Percentiles rank a stretch among this genome's conserved stretches.
Conservation (phyloP, 1,140 invertebrate genomes). For the Lucilia cuprina region DNA sequence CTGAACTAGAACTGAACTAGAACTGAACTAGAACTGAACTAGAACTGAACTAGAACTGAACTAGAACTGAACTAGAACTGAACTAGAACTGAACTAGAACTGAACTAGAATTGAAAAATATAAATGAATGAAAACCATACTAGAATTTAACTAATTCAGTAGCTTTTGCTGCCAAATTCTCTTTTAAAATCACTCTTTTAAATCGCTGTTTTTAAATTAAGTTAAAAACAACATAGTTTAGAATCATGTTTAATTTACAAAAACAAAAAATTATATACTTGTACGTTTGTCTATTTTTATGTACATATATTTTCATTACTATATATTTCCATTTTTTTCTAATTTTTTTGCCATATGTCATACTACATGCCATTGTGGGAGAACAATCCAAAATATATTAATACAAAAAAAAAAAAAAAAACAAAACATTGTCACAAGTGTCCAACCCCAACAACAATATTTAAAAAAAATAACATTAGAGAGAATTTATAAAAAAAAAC, state of each 20-base stretch:
- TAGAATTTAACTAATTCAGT: too few relatives aligned
- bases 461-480: background rate
- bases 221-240: conserved; percentile 8
- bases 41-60: too few relatives aligned
- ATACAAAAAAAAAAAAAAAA: background rate
- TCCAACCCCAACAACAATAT: conserved; percentile 21
- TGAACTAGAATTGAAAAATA: too few relatives aligned
- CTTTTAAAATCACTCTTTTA: background rate
- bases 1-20: too few relatives aligned
- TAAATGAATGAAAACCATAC: background rate
- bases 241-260: conserved; percentile 20
- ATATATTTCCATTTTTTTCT: background rate
- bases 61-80: too few relatives aligned
- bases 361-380: conserved; percentile 17
- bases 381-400: conserved; percentile 15
- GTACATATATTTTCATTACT: background rate
- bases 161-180: too few relatives aligned
- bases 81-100: too few relatives aligned
- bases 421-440: conserved; percentile 25
- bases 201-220: conserved; percentile 14
- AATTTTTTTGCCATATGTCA: background rate
- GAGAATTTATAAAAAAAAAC: background rate
- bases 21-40: too few relatives aligned
- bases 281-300: background rate
- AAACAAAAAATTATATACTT: background rate